Evolutionary conservation across 2,113 vertebrate species (phyloP).

Genomic region (Myxocyprinus asiaticus): DNA sequence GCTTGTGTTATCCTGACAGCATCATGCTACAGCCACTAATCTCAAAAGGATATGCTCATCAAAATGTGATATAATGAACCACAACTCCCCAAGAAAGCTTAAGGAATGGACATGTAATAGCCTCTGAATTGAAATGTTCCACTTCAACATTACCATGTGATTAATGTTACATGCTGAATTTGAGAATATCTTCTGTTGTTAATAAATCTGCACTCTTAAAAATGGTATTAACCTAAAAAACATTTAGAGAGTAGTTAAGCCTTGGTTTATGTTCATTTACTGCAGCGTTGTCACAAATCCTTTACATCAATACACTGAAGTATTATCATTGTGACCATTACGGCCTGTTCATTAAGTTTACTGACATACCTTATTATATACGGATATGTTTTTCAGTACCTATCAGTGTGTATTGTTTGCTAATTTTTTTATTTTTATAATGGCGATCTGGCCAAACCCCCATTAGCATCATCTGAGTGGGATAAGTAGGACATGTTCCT

Average conservation of each 20-base stretch:
- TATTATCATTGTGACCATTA: too few species aligned
- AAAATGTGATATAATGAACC: slow-evolving; percentile 30
- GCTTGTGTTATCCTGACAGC: slow-evolving; percentile 14
- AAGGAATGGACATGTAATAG: background rate
- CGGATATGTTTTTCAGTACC: too few species aligned
- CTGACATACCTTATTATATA: too few species aligned
- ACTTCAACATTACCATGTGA: background rate
- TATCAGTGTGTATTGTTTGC: too few species aligned
- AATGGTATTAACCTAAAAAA: background rate
- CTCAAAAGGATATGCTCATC: slow-evolving; percentile 21
- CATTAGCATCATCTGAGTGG: too few species aligned
- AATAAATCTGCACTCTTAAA: background rate
- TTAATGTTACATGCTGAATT: slow-evolving; percentile 24
- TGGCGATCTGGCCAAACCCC: too few species aligned
- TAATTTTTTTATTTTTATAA: too few species aligned
- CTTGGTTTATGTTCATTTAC: background rate
- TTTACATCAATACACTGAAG: too few species aligned
- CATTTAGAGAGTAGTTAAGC: background rate
- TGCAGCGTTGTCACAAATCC: too few species aligned
- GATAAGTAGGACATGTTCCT: too few species aligned
- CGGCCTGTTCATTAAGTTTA: too few species aligned
- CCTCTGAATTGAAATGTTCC: background rate
- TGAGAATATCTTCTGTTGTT: background rate
- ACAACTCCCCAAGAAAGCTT: background rate
- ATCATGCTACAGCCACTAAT: background rate